Evolutionary conservation across 1,140 invertebrate genomes (phyloP), one percentile per base, ranked within the genome.

Genomic region (Glomeris maerens): DNA sequence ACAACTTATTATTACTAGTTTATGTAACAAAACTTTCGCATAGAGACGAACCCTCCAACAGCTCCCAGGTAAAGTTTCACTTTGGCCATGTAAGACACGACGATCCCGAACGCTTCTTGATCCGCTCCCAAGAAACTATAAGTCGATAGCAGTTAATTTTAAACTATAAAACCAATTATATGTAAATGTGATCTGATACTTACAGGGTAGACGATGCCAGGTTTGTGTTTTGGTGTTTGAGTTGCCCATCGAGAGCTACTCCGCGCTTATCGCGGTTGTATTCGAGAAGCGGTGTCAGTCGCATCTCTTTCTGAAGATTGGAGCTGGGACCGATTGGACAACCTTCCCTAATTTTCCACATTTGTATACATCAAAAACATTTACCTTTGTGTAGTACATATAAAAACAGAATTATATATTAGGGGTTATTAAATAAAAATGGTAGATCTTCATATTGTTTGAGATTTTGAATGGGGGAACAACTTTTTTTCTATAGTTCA

Each of bases 201-300:
- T 68, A 92, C 86, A 96, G 74, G 10, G 93, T 97, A 21, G 92
- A 94, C 0, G 91, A 96, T n/a, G 94, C 94, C 52, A 98, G 72
- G 64, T 92, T 88, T 17, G 82, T 82, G 45, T 93, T 83, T 60
- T 83, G 74, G 55, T 81, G 76, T 64, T 97, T 97, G 22, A 97
- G 68, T 65, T 89, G 83, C 0, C 92, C 94, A 69, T 98, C 93
- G 17, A 98, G 69, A 4, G 95, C 95, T 20, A 98, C 79, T 20
- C 95, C 95, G 25, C 91, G 70, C 55, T 91, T 82, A 61, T 94
- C 83, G 58, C 83, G 81, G 65, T 96, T 93, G 57, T 76, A 73
- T 49, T 75, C 74, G 53, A 97, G 61, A 20, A 80, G 70, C 2
- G 93, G 93, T 47, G 78, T 78, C 56, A 97, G 67, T 59, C 88